phyloP scores from a whole-genome alignment of 2,888 invertebrate species.

The Pseudococcus longispinus region DNA sequence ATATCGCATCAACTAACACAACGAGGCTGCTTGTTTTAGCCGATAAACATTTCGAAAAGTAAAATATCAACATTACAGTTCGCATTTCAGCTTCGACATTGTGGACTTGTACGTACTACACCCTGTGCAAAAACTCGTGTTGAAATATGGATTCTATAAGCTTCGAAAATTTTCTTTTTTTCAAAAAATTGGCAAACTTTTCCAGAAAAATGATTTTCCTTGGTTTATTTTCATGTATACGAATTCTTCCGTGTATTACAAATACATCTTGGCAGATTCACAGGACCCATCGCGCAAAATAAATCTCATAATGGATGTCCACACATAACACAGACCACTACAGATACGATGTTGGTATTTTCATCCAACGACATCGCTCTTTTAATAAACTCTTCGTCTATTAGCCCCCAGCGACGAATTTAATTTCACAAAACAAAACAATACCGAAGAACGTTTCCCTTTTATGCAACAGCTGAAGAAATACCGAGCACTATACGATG shows the following conservation, averaged over 20 bases:
- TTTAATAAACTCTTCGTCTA: constrained; percentile 7
- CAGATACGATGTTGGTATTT: not conserved
- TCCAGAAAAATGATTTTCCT: no score
- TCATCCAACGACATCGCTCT: not conserved
- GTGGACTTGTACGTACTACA: no score
- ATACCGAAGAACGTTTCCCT: constrained; percentile 18
- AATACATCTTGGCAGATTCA: no score
- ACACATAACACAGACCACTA: not conserved
- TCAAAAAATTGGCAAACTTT: no score
- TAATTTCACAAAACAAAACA: constrained; percentile 41
- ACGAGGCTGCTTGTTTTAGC: not conserved
- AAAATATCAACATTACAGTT: not conserved
- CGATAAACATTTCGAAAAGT: constrained; percentile 20
- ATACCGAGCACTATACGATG: not conserved
- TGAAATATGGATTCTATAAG: no score
- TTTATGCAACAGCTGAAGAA: constrained; percentile 34
- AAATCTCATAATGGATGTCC: not conserved
- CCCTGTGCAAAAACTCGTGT: no score
- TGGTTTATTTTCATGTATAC: no score
- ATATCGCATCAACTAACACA: not conserved
- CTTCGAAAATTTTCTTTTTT: no score
- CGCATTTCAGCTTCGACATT: not conserved
- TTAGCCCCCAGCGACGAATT: constrained; percentile 31
- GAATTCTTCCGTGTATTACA: no score
- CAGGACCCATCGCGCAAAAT: not conserved